Conservation (phyloP, 2,888 invertebrate species). For the Pammene aurita region DNA sequence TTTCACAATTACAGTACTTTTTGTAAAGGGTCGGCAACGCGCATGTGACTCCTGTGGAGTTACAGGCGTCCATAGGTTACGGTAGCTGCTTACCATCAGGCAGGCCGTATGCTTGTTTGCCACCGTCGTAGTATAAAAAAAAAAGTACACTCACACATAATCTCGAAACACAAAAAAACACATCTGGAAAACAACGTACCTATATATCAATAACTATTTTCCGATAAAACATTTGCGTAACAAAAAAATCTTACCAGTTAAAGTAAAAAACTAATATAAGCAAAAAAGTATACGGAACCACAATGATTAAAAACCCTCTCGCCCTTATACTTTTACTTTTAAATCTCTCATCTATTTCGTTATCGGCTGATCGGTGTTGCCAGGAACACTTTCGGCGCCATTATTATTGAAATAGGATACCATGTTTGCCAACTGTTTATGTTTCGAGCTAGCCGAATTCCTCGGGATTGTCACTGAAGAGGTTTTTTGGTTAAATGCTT, state of each 20-base stretch:
- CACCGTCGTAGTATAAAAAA: too few relatives aligned
- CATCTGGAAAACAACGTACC: too few relatives aligned
- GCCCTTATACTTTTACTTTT: slow-evolving; percentile 28
- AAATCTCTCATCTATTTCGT: slow-evolving; percentile 37
- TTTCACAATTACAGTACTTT: too few relatives aligned
- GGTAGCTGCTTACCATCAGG: too few relatives aligned
- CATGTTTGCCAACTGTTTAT: slow-evolving; percentile 50
- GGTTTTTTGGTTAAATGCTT: slow-evolving; percentile 2
- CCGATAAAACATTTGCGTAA: too few relatives aligned
- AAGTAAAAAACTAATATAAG: not conserved
- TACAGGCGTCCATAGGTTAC: too few relatives aligned
- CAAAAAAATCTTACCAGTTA: not conserved
- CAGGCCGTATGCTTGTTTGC: too few relatives aligned
- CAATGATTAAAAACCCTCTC: not conserved
- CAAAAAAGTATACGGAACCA: slow-evolving; percentile 8
- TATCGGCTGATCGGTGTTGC: slow-evolving; percentile 63
- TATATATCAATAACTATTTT: too few relatives aligned
- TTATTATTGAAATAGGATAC: slow-evolving; percentile 64
- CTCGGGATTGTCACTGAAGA: slow-evolving; percentile 4
- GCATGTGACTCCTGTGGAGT: too few relatives aligned
- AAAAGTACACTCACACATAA: too few relatives aligned
- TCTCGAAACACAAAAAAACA: too few relatives aligned
- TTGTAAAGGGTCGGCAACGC: too few relatives aligned
- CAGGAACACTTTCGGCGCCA: slow-evolving; percentile 64
- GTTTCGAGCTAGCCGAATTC: slow-evolving; percentile 43